Percentiles rank a stretch among this genome's conserved stretches.
Conservation (phyloP, 2,888 invertebrate genomes). For the Coenonympha arcania region DNA sequence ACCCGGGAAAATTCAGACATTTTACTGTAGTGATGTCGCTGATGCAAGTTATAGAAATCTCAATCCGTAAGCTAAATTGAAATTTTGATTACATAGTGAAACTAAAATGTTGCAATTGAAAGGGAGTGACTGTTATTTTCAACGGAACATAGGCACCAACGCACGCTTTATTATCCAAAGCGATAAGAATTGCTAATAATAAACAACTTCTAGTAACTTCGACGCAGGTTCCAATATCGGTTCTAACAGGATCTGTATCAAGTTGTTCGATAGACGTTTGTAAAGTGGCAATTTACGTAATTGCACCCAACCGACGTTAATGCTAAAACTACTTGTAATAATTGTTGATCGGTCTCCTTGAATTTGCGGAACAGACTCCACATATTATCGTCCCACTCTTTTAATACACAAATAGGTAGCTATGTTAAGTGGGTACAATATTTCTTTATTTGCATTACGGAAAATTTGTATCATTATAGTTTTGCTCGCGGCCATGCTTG, state of each 20-base stretch:
- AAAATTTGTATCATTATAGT: constrained; percentile 14
- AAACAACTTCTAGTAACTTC: background rate
- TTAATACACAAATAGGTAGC: no score
- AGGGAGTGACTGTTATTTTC: no score
- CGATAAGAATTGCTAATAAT: background rate
- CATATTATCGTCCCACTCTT: constrained; percentile 7
- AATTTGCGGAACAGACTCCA: constrained; percentile 58
- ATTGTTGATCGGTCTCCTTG: constrained; percentile 67
- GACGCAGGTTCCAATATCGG: constrained; percentile 9
- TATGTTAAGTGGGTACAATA: no score
- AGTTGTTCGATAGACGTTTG: constrained; percentile 27
- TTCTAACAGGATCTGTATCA: constrained; percentile 24
- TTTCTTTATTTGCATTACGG: constrained; percentile 12
- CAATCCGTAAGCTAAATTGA: no score
- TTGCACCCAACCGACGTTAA: constrained; percentile 34
- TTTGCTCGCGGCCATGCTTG: constrained; percentile 13
- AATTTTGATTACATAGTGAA: no score
- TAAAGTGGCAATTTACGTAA: constrained; percentile 44
- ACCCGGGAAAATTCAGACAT: no score
- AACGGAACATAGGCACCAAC: no score
- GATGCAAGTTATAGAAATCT: no score
- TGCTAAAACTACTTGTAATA: constrained; percentile 33
- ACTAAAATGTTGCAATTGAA: no score
- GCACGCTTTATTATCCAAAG: background rate
- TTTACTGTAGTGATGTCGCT: no score